phyloP scores from a whole-genome alignment of 2,797 vertebrate species.

The Carcharodon carcharias region DNA sequence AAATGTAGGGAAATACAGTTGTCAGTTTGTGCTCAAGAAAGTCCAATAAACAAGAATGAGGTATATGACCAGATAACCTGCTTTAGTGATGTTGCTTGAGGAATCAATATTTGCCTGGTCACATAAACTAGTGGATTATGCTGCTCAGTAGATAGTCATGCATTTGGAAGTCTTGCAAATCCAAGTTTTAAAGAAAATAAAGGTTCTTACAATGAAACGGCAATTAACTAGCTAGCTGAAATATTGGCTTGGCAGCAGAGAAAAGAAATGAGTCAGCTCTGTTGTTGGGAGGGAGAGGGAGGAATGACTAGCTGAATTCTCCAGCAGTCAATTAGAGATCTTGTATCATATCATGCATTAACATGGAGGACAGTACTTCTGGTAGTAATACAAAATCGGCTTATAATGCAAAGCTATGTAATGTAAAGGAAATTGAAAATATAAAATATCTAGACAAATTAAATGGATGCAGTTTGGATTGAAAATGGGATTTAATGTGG shows the following conservation, averaged over 20 bases:
- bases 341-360: not conserved
- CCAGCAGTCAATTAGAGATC: not conserved
- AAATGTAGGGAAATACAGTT: not conserved
- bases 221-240: too few relatives aligned
- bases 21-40: not conserved
- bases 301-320: not conserved
- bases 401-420: not conserved
- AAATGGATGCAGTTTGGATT: not conserved
- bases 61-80: not conserved
- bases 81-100: not conserved
- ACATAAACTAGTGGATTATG: not conserved
- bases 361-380: not conserved
- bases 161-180: not conserved
- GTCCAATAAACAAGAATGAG: not conserved
- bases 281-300: not conserved
- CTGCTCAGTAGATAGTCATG: not conserved
- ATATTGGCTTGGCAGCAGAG: not conserved
- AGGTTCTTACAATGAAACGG: not conserved
- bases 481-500: not conserved
- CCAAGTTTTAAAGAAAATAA: not conserved
- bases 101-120: not conserved
- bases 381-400: not conserved
- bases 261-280: not conserved
- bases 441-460: not conserved
- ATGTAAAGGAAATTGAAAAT: not conserved